Evolutionary conservation across 2,888 invertebrate species (phyloP).

Genomic region (Diarsia brunnea): DNA sequence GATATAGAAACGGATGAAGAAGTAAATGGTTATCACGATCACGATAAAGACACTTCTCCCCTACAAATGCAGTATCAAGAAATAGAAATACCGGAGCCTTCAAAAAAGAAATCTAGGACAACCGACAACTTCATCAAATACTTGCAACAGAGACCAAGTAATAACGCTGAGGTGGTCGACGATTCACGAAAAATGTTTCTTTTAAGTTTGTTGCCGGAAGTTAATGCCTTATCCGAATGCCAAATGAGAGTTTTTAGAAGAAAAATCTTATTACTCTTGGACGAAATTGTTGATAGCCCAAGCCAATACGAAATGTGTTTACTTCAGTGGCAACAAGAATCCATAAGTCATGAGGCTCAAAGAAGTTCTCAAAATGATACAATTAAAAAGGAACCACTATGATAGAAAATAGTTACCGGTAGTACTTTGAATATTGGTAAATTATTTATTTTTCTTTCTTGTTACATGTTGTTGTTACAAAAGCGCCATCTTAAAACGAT

Average conservation of each 20-base stretch:
- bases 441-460: neutral
- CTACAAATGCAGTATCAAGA: constrained; percentile 51
- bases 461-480: neutral
- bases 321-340: constrained; percentile 60
- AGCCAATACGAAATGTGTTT: constrained; percentile 58
- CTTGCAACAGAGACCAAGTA: constrained; percentile 45
- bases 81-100: constrained; percentile 43
- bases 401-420: constrained; percentile 3
- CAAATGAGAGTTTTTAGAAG: constrained; percentile 76
- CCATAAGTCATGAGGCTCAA: constrained; percentile 44
- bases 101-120: constrained; percentile 46
- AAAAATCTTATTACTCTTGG: constrained; percentile 72
- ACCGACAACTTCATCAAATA: constrained; percentile 40
- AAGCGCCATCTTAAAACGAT: constrained; percentile 37
- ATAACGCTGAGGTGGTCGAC: constrained; percentile 57
- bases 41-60: constrained; percentile 37
- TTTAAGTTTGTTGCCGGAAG: constrained; percentile 74
- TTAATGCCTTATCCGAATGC: constrained; percentile 70
- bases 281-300: constrained; percentile 67
- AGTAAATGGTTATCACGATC: constrained; percentile 47
- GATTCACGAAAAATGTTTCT: constrained; percentile 72
- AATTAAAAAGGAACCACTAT: constrained; percentile 57
- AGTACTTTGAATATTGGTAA: neutral
- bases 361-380: constrained; percentile 31
- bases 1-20: constrained; percentile 72